Evolutionary conservation across 1,140 invertebrate species (phyloP).

Genomic region (Trialeurodes vaporariorum): DNA sequence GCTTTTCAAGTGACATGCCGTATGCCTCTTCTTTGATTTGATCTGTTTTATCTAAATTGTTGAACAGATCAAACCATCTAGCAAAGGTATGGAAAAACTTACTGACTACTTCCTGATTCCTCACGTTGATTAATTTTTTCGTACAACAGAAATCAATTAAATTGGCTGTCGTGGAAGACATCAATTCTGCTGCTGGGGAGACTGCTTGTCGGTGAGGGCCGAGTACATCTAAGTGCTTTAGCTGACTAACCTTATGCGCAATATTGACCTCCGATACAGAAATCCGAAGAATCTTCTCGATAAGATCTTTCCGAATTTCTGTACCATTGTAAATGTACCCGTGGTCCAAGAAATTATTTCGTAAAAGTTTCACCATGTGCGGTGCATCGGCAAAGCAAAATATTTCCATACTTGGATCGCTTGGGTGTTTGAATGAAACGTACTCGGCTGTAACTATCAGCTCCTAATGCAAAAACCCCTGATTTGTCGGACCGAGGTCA

Average conservation of each 20-base stretch:
- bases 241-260: slow-evolving; percentile 5
- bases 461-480: slow-evolving; percentile 4
- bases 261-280: slow-evolving; percentile 6
- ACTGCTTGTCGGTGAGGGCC: slow-evolving; percentile 9
- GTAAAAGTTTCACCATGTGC: slow-evolving; percentile 21
- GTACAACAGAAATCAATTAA: not conserved
- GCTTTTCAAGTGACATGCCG: slow-evolving; percentile 6
- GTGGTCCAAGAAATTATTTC: slow-evolving; percentile 22
- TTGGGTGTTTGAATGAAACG: slow-evolving; percentile 5
- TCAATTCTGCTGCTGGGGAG: slow-evolving; percentile 8
- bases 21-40: not conserved
- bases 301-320: not conserved
- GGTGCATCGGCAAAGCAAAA: slow-evolving; percentile 24
- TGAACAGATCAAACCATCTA: slow-evolving; percentile 18
- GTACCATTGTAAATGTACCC: slow-evolving; percentile 5
- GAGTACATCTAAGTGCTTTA: not conserved
- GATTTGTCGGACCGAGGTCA: slow-evolving; percentile 10
- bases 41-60: slow-evolving; percentile 8
- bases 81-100: slow-evolving; percentile 8
- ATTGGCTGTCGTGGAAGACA: slow-evolving; percentile 7
- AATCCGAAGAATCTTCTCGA: slow-evolving; percentile 2
- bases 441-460: not conserved
- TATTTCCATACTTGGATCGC: slow-evolving; percentile 13
- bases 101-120: not conserved
- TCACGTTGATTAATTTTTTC: not conserved